A percentile compares a stretch with the other conserved stretches of the same genome.
These are phyloP conservation scores for Chrysocyon brachyurus DNA, from an alignment of 2,797 vertebrate species.

Conservation along the genomic window DNA sequence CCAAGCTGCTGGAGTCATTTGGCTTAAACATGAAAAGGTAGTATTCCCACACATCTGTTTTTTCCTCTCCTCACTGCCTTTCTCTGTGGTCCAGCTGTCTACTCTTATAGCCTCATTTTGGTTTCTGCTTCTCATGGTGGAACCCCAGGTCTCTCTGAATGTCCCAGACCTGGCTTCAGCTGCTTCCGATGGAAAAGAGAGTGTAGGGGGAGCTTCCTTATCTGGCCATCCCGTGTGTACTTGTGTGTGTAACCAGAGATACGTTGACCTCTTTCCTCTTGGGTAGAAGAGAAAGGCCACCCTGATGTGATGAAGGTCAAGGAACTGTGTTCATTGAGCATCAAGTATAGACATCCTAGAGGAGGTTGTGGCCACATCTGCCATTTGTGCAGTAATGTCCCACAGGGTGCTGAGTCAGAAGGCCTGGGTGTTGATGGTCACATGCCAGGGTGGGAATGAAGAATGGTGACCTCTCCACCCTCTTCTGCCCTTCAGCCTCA, in stretches of 20 bases:
- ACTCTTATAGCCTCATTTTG: not conserved
- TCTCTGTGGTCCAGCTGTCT: not conserved
- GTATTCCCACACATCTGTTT: not conserved
- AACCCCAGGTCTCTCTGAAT: not conserved
- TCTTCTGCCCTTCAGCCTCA: not conserved
- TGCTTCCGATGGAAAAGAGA: not conserved
- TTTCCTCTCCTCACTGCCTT: not conserved
- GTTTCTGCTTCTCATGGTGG: not conserved
- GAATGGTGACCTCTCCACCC: not conserved
- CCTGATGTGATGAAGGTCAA: not conserved
- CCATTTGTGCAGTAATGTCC: not conserved
- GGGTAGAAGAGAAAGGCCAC: not conserved
- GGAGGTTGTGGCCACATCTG: not conserved
- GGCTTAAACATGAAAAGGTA: not conserved
- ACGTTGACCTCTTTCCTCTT: not conserved
- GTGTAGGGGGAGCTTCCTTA: not conserved
- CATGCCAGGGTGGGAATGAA: not conserved
- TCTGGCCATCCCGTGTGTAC: not conserved
- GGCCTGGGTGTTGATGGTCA: no score
- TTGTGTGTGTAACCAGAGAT: accelerated
- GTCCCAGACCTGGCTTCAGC: not conserved
- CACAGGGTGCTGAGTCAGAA: not conserved
- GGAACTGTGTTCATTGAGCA: not conserved
- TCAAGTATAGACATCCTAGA: not conserved
- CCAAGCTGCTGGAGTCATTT: not conserved